phyloP scores from a whole-genome alignment of 2,797 vertebrate genomes.

The Anolis apletophallus region DNA sequence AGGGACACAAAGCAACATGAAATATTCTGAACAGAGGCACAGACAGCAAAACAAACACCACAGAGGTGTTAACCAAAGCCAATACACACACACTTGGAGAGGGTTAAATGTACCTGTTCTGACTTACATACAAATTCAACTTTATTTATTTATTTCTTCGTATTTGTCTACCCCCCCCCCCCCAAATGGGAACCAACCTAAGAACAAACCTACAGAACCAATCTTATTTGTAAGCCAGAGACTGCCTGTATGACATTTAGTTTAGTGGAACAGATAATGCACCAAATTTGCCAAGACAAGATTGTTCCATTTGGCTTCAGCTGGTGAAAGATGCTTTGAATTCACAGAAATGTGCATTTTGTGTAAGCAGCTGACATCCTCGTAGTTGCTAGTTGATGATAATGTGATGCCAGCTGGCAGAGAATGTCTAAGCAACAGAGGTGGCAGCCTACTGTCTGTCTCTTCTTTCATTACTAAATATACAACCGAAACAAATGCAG shows the following conservation, averaged over 20 bases:
- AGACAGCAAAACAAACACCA: no score
- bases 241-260: neutral
- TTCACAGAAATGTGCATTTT: conserved; percentile 46
- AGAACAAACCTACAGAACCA: no score
- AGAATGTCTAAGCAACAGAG: neutral
- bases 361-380: conserved; percentile 52
- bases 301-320: conserved; percentile 53
- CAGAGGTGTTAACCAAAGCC: no score
- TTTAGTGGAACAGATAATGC: neutral
- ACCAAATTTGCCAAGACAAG: conserved; percentile 55
- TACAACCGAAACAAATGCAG: conserved; percentile 36
- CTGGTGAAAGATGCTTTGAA: conserved; percentile 57
- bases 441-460: conserved; percentile 41
- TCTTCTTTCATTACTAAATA: conserved; percentile 34
- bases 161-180: no score
- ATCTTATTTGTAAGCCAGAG: no score
- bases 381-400: conserved; percentile 36
- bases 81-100: no score
- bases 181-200: no score
- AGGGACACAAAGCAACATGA: no score
- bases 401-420: conserved; percentile 39
- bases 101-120: no score
- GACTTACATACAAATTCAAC: no score
- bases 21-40: no score
- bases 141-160: no score